Evolutionary conservation across 2,888 invertebrate genomes (phyloP).

Genomic region (Lasioglossum calceatum): DNA sequence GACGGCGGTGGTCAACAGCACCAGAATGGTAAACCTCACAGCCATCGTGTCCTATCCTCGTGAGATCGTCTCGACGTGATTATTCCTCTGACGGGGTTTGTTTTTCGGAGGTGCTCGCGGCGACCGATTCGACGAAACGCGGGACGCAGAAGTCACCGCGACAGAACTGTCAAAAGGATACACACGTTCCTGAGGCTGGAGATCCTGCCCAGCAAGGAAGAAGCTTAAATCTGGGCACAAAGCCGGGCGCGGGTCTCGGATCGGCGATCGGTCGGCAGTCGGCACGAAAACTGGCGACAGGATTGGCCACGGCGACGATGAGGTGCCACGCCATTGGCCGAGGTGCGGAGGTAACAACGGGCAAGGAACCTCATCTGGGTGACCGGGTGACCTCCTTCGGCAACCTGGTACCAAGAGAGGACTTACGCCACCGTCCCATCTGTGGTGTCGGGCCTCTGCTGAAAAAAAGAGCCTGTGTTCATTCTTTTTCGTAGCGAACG

Average conservation of each 20-base stretch:
- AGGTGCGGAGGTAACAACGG: slow-evolving; percentile 72
- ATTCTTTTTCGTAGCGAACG: slow-evolving; percentile 38
- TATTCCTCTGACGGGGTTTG: not conserved
- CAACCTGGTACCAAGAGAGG: slow-evolving; percentile 74
- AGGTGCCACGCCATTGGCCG: slow-evolving; percentile 69
- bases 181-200: slow-evolving; percentile 60
- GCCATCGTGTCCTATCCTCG: slow-evolving; percentile 68
- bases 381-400: slow-evolving; percentile 82
- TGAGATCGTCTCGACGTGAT: not conserved
- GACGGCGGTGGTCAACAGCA: slow-evolving; percentile 74
- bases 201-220: slow-evolving; percentile 82
- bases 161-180: slow-evolving; percentile 59
- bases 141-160: slow-evolving; percentile 13
- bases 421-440: slow-evolving; percentile 64
- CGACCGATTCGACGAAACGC: not conserved
- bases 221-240: slow-evolving; percentile 81
- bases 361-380: slow-evolving; percentile 83
- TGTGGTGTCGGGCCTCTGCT: slow-evolving; percentile 42
- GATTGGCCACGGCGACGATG: slow-evolving; percentile 76
- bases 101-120: not conserved
- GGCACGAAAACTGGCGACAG: slow-evolving; percentile 75
- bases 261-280: slow-evolving; percentile 68
- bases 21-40: slow-evolving; percentile 71
- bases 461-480: slow-evolving; percentile 35
- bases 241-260: slow-evolving; percentile 75